Percentiles rank a stretch among this genome's conserved stretches.
Conservation (phyloP, 2,113 vertebrate species). For the Pogonocichla stellata region DNA sequence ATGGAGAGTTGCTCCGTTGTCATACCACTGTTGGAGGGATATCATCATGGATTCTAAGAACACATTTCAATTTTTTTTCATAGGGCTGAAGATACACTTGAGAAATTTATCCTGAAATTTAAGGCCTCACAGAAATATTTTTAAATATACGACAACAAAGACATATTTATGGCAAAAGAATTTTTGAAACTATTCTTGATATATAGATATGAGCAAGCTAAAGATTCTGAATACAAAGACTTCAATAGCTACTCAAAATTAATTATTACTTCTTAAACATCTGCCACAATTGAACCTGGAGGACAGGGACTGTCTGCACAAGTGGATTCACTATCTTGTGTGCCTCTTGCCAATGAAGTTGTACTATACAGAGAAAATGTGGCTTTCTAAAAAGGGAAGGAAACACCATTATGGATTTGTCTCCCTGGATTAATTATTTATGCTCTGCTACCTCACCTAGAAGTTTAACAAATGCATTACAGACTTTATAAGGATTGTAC, state of each 20-base stretch:
- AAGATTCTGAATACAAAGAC: background rate
- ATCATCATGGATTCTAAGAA: background rate
- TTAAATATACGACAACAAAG: background rate
- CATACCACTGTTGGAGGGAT: background rate
- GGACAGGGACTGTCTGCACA: background rate
- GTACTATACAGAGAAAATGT: background rate
- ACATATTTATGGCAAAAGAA: background rate
- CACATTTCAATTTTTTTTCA: background rate
- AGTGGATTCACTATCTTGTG: background rate
- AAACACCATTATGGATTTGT: background rate
- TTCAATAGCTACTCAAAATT: background rate
- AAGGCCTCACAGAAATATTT: background rate
- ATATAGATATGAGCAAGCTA: background rate
- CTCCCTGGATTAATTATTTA: background rate
- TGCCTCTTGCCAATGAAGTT: background rate
- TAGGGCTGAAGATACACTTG: background rate
- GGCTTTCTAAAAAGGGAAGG: background rate
- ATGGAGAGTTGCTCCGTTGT: background rate
- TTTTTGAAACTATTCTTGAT: background rate
- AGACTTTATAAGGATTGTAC: background rate
- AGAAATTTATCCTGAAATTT: background rate
- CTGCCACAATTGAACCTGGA: background rate
- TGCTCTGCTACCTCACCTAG: background rate
- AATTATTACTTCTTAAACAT: background rate
- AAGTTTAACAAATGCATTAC: background rate